Base-by-base conservation (phyloP, 1,140 invertebrate genomes). In the Diabrotica undecimpunctata region DNA sequence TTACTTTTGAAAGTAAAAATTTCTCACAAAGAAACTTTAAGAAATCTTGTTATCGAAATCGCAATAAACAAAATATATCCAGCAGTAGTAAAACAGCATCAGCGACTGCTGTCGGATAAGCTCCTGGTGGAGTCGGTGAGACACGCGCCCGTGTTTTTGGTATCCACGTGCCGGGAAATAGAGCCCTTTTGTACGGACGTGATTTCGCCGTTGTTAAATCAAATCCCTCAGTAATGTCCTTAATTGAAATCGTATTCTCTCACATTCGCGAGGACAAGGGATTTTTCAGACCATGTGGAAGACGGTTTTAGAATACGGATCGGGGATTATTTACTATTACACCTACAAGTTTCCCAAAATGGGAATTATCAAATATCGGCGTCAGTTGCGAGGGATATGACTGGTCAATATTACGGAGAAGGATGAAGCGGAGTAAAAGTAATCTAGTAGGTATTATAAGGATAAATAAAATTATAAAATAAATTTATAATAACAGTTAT, bases 181-280 rank as follows among this genome's bases (percentile, higher is more conserved):
- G 70, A 74, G 69, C 62, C 71, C 71, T 65, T 73, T 76, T 76
- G 72, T 75, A 58, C 54, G 61, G 69, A 72, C 72, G 74, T 73
- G 74, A 74, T 75, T 74, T 71, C 63, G 41, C 61, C 64, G 70
- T 72, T 72, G 70, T 68, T 70, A 68, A 70, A 70, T 71, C 66
- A 70, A 74, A 75, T 75, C 74, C 70, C 67, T 68, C 54, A 65
- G 67, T 72, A 72, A 74, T 71, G 72, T 71, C 56, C 64, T 70
- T 75, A 76, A 76, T 76, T 76, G 72, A 76, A 75, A 75, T 72
- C 71, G 74, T 67, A 75, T 76, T 74, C 66, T 57, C 55, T 57
- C 25, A 57, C 36, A 57, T 57, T 57, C 55, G 55, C 55, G 37
- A 57, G 55, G 12, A 41, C 55, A 37, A 57, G 55, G 55, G 55